A percentile compares a stretch with the other conserved stretches of the same genome.
These are phyloP conservation scores for Brassicogethes aeneus DNA, from an alignment of 2,888 invertebrate genomes.

Conservation along the genomic window DNA sequence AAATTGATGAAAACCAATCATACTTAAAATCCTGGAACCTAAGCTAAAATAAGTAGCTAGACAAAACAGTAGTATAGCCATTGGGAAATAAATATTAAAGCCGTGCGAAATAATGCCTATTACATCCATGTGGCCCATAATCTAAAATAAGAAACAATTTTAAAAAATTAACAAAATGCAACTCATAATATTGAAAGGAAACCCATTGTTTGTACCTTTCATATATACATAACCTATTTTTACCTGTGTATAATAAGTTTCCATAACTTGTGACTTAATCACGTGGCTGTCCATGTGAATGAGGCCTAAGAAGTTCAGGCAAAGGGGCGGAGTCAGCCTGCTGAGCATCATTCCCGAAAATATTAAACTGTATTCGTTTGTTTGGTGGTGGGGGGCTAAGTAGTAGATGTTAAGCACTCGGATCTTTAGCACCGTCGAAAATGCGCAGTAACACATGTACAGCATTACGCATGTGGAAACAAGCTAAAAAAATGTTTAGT, in stretches of 20 bases:
- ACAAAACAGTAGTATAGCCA: constrained; percentile 89
- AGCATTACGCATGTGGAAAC: constrained; percentile 85
- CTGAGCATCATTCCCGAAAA: constrained; percentile 98
- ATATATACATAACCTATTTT: constrained; percentile 20
- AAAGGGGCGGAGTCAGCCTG: constrained; percentile 94
- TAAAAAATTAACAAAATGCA: not conserved
- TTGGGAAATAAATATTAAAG: constrained; percentile 98
- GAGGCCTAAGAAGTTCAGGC: constrained; percentile 93
- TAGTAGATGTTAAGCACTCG: constrained; percentile 94
- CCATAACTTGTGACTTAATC: constrained; percentile 67
- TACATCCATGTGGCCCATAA: constrained; percentile 99
- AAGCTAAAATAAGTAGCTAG: constrained; percentile 89
- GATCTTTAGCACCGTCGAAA: constrained; percentile 95
- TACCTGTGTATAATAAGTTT: constrained; percentile 93
- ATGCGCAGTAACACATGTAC: constrained; percentile 96
- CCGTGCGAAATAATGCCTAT: constrained; percentile 94
- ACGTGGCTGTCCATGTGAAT: constrained; percentile 98
- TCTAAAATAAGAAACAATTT: constrained; percentile 42
- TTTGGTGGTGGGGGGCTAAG: constrained; percentile 94
- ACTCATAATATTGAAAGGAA: not conserved
- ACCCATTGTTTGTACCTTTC: no score
- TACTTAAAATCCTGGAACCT: constrained; percentile 81
- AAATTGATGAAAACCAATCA: constrained; percentile 95
- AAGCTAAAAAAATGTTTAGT: constrained; percentile 48
- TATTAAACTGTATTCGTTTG: constrained; percentile 96